phyloP scores from a whole-genome alignment of 2,113 vertebrate genomes.

The Aptenodytes forsteri region DNA sequence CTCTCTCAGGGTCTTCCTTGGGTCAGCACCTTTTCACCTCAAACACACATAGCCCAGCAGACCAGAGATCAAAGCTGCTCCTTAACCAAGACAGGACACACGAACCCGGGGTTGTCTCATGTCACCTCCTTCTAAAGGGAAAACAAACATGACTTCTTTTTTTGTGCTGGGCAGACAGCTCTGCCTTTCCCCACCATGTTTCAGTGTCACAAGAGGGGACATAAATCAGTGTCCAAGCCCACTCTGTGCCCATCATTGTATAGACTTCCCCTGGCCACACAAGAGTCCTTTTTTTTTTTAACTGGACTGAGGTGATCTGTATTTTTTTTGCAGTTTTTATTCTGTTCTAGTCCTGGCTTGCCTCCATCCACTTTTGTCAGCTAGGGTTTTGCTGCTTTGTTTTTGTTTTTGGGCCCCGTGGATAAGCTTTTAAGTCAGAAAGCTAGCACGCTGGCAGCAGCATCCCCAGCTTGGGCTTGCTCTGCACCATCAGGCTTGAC shows the following conservation, averaged over 20 bases:
- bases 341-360: not conserved
- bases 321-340: not conserved
- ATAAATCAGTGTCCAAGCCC: not conserved
- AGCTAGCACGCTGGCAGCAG: not conserved
- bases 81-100: not conserved
- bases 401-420: not conserved
- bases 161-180: not conserved
- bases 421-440: not conserved
- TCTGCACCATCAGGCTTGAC: not conserved
- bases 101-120: not conserved
- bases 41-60: not conserved
- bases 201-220: not conserved
- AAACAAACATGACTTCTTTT: not conserved
- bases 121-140: not conserved
- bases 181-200: not conserved
- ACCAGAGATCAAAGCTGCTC: not conserved
- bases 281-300: not conserved
- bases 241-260: not conserved
- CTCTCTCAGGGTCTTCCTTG: not conserved
- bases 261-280: not conserved
- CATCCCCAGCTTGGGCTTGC: not conserved
- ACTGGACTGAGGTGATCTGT: not conserved
- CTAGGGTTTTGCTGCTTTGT: not conserved
- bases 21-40: constrained; percentile 5
- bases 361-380: not conserved